Conservation (phyloP, 2,888 invertebrate genomes). For the Sympetrum striolatum region DNA sequence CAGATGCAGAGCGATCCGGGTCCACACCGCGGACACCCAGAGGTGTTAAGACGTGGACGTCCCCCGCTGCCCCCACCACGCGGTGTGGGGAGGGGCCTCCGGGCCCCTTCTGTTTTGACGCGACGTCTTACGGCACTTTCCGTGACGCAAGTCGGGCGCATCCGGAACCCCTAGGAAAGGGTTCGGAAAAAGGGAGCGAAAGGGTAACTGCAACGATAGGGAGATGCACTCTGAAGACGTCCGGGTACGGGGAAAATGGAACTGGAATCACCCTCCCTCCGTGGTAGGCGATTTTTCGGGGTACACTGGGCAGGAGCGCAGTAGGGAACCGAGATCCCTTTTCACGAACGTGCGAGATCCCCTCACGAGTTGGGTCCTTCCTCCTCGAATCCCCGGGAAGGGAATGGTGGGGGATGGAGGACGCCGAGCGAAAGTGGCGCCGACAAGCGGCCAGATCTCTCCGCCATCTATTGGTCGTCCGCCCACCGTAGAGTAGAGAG, state of each 20-base stretch:
- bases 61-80: neutral
- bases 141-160: conserved; percentile 1
- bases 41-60: neutral
- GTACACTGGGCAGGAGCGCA: neutral
- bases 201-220: neutral
- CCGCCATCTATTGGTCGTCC: conserved; percentile 37
- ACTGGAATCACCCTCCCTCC: neutral
- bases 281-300: neutral
- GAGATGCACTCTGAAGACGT: neutral
- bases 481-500: neutral
- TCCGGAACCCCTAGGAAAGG: neutral
- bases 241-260: neutral
- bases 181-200: neutral
- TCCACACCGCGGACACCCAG: neutral
- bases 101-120: conserved; percentile 1
- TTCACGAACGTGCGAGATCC: neutral
- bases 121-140: conserved; percentile 14
- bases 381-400: conserved; percentile 41
- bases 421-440: conserved; percentile 25
- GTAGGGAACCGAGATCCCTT: neutral
- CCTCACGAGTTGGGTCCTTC: neutral
- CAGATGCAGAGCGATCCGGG: neutral
- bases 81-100: neutral
- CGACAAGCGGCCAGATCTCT: neutral
- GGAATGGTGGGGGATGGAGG: conserved; percentile 17